Evolutionary conservation across 2,113 vertebrate species (phyloP).

Genomic region (Rhagologus leucostigma): DNA sequence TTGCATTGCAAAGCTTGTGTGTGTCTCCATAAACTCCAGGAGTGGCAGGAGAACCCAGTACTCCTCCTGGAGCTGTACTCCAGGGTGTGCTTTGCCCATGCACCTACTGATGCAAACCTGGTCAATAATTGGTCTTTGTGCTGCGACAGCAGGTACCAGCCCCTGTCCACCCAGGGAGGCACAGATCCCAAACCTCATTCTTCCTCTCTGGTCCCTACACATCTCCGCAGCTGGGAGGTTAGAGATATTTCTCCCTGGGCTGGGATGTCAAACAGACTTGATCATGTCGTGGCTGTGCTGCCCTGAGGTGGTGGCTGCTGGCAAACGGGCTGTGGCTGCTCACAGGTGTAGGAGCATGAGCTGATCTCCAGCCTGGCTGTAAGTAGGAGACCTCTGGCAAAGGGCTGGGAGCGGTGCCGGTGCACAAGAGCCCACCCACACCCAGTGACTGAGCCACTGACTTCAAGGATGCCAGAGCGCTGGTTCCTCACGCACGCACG

Average conservation of each 20-base stretch:
- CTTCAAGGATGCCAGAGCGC: not conserved
- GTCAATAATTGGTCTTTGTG: not conserved
- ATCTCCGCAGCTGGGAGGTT: not conserved
- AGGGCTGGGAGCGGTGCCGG: accelerated
- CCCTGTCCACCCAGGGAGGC: not conserved
- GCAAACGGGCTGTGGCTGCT: not conserved
- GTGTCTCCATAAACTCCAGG: not conserved
- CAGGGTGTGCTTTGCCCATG: not conserved
- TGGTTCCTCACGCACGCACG: not conserved
- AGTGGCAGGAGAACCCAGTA: not conserved
- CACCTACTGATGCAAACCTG: not conserved
- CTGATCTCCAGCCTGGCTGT: not conserved
- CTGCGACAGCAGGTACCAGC: not conserved
- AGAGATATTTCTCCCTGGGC: not conserved
- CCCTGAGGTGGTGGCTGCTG: not conserved
- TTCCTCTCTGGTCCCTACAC: not conserved
- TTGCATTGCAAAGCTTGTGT: not conserved
- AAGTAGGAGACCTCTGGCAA: not conserved
- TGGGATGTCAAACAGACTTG: not conserved
- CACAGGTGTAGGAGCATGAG: not conserved
- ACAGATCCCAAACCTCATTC: not conserved
- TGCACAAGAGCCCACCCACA: not conserved
- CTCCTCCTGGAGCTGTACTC: not conserved
- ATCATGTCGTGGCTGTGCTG: not conserved
- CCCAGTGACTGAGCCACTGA: not conserved